Evolutionary conservation across 2,113 vertebrate genomes (phyloP).

Genomic region (Oreochromis niloticus): DNA sequence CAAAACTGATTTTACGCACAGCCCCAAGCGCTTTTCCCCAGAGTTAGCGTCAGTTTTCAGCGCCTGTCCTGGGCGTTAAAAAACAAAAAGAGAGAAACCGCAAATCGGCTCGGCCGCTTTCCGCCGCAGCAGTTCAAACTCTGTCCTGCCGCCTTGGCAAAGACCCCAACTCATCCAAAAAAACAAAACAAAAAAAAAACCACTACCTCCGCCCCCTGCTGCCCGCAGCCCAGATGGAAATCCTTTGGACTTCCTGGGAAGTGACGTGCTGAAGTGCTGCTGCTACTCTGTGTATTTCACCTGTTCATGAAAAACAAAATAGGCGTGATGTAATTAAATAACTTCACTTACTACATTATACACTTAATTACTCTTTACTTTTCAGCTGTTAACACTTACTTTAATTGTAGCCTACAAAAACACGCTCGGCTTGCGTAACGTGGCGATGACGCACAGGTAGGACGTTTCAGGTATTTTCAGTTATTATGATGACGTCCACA

Average conservation of each 20-base stretch:
- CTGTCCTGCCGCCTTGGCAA: conserved; percentile 8
- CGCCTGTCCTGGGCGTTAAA: not conserved
- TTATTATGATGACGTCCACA: not conserved
- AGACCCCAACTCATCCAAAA: not conserved
- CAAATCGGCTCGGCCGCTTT: not conserved
- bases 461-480: not conserved
- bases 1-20: not conserved
- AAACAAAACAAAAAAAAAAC: not conserved
- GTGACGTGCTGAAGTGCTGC: conserved; percentile 41
- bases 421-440: not conserved
- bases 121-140: conserved; percentile 30
- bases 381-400: not conserved
- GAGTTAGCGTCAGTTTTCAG: not conserved
- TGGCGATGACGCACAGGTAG: not conserved
- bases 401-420: not conserved
- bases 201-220: conserved; percentile 29
- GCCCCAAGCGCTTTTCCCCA: not conserved
- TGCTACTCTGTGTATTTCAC: not conserved
- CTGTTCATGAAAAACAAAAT: not conserved
- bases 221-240: conserved; percentile 15
- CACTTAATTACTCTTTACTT: not conserved
- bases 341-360: not conserved
- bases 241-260: conserved; percentile 54
- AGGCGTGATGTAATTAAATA: not conserved
- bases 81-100: not conserved